Evolutionary conservation across 2,113 vertebrate species (phyloP), one percentile per base, ranked within the genome.

Genomic region (Dunckerocampus dactyliophorus): DNA sequence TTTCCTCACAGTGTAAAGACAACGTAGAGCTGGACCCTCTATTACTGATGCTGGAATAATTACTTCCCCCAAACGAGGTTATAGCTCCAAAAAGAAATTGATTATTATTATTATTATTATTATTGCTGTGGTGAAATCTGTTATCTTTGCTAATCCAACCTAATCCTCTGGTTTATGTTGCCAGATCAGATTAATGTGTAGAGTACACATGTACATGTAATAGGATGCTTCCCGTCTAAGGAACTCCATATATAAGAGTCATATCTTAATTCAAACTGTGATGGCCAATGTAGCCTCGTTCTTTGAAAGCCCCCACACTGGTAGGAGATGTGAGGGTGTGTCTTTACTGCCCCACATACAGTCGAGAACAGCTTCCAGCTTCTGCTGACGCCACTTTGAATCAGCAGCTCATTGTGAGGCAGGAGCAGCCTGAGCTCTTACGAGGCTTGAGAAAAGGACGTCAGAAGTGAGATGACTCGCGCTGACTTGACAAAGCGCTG

Each of bases 1-100:
- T 85, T 72, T 69, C 72, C 75, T 69, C 81, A 48, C 76, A 65
- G 66, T 48, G 71, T 74, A 67, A 74, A 75, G 80, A 56, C 76
- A 67, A 46, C 14, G 47, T 65, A 74, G 63, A 82, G 79, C 69
- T 69, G 47, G 19, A 59, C 43, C 16, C 28, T 73, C 59, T 64
- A 72, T 79, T 80, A 76, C 81, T 84, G 57, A 64, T 53, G 28
- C 7, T 17, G 55, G 42, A 50, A 62, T 77, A 69, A 52, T 70
- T 63, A 61, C 65, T 20, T 65, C 60, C 37, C 45, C 47, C 13
- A 42, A 76, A 61, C 64, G 59, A 55, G 17, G 56, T 65, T 59
- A 62, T 66, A 45, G 62, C 10, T 63, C 68, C 1, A 69, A 68
- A 65, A 52, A 62, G 43, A 69, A 64, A 59, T 24, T 4, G 21